Percentiles rank a stretch among this genome's conserved stretches.
phyloP scores from a whole-genome alignment of 2,888 invertebrate genomes.

The Lithophane ornitopus region DNA sequence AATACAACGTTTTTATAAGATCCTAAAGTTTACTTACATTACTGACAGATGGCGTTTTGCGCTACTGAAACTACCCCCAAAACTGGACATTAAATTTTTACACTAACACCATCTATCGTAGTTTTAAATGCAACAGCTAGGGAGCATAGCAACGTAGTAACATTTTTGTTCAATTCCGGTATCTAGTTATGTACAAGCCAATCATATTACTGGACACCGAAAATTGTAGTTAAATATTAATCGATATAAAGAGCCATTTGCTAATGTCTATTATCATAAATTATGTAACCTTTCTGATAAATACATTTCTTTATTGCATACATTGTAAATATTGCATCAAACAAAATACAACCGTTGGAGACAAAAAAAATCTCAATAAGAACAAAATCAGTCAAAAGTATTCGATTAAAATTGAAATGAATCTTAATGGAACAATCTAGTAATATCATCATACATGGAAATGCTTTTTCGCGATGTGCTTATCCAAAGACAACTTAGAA shows the following conservation, averaged over 20 bases:
- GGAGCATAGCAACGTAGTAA: not conserved
- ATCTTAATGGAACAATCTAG: not conserved
- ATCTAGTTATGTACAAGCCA: not conserved
- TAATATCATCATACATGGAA: slow-evolving; percentile 80
- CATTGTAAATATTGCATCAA: slow-evolving; percentile 16
- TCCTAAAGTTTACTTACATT: slow-evolving; percentile 31
- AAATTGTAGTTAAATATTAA: not conserved
- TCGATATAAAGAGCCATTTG: not conserved
- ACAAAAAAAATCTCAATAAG: not conserved
- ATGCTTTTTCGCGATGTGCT: slow-evolving; percentile 90
- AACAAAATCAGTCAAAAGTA: slow-evolving; percentile 46
- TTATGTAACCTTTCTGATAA: not conserved
- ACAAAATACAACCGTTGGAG: slow-evolving; percentile 19
- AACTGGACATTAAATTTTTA: slow-evolving; percentile 7
- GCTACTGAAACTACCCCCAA: slow-evolving; percentile 22
- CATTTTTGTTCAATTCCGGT: slow-evolving; percentile 12
- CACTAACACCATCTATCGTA: slow-evolving; percentile 24
- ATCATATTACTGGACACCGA: not conserved
- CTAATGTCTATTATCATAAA: not conserved
- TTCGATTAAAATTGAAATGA: slow-evolving; percentile 14
- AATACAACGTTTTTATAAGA: slow-evolving; percentile 40
- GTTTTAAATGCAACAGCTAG: slow-evolving; percentile 19
- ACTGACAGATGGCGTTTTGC: slow-evolving; percentile 29
- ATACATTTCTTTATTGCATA: not conserved
- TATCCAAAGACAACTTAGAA: slow-evolving; percentile 88